Percentiles rank a stretch among this genome's conserved stretches.
These are phyloP conservation scores for Epinotia bilunana DNA, from an alignment of 2,888 invertebrate genomes.

Conservation along the genomic window DNA sequence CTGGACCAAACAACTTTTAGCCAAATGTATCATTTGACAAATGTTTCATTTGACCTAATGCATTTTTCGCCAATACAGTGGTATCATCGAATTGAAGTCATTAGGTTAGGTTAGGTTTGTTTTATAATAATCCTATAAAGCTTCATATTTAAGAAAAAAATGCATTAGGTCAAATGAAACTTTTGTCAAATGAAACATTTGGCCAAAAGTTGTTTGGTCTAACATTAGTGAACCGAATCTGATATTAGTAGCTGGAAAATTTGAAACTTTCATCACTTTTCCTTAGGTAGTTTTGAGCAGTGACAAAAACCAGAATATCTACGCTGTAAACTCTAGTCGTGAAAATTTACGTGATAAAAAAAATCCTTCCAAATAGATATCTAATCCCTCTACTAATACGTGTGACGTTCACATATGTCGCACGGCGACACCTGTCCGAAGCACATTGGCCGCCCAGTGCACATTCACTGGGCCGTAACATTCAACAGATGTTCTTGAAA, in stretches of 20 bases:
- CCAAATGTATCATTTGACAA: no score
- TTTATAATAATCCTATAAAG: no score
- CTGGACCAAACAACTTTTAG: no score
- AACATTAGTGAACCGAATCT: no score
- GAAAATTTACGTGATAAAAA: neutral
- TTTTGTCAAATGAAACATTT: no score
- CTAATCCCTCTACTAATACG: neutral
- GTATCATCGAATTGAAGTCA: no score
- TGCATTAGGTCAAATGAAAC: no score
- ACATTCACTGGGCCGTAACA: slow-evolving; percentile 27
- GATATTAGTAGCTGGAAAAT: neutral
- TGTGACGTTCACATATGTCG: slow-evolving; percentile 16
- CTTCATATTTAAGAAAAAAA: no score
- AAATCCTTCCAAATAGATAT: neutral
- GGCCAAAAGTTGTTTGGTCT: no score
- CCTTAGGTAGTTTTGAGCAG: neutral
- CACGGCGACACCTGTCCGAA: slow-evolving; percentile 24
- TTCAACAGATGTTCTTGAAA: slow-evolving; percentile 35
- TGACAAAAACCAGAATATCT: neutral
- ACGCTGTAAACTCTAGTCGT: neutral
- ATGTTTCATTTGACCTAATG: no score
- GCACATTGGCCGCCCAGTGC: slow-evolving; percentile 24
- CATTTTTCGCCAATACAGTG: no score
- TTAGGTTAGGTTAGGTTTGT: no score
- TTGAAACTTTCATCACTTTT: neutral